phyloP scores from a whole-genome alignment of 2,888 invertebrate species.

The Oscheius sp. region DNA sequence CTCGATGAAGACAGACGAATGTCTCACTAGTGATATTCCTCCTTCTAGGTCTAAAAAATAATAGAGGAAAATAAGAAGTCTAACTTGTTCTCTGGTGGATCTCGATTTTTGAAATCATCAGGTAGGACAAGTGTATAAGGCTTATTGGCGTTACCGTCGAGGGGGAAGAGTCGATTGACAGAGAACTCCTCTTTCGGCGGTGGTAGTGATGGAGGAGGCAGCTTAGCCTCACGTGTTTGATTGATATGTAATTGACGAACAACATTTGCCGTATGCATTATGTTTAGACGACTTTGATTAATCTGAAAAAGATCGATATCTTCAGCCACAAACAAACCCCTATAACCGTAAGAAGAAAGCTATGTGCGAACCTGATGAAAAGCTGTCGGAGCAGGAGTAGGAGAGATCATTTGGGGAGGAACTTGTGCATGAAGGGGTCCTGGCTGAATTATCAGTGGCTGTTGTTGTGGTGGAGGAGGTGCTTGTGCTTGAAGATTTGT shows the following conservation, averaged over 20 bases:
- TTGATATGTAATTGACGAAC: too few relatives aligned
- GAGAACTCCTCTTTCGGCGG: background rate
- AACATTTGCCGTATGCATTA: too few relatives aligned
- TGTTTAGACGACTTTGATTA: slow-evolving; percentile 10
- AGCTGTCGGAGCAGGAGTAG: slow-evolving; percentile 3
- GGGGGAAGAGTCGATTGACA: slow-evolving; percentile 7
- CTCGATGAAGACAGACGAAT: slow-evolving; percentile 90
- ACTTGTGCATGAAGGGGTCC: background rate
- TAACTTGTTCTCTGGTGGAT: too few relatives aligned
- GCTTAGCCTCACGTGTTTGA: too few relatives aligned
- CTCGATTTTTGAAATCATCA: slow-evolving; percentile 28
- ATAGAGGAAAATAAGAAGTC: too few relatives aligned
- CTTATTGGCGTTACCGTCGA: slow-evolving; percentile 9
- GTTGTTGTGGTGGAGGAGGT: background rate
- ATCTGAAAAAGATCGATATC: background rate
- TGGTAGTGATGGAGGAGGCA: background rate
- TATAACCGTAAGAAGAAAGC: background rate
- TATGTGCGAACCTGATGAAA: slow-evolving; percentile 23
- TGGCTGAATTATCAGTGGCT: background rate
- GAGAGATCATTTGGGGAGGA: slow-evolving; percentile 4
- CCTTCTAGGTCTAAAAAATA: too few relatives aligned
- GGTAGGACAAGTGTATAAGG: slow-evolving; percentile 41
- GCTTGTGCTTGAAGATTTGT: background rate
- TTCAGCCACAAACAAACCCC: background rate
- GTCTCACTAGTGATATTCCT: slow-evolving; percentile 73